Base-by-base conservation (phyloP, 1,140 invertebrate genomes). In the Orussus abietinus region DNA sequence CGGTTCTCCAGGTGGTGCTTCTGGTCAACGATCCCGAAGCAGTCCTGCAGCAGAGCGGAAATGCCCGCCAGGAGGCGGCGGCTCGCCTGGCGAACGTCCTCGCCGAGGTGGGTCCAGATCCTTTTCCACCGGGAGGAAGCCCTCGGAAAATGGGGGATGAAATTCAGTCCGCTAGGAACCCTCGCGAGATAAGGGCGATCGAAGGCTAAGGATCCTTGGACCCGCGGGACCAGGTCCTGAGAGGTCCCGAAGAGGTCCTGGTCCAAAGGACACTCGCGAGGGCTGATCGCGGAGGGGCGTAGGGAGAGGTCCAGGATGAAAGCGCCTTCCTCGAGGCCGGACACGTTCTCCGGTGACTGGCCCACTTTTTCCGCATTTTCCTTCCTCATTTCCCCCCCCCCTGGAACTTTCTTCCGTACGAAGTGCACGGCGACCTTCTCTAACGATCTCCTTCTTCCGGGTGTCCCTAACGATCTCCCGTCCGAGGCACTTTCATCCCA, bases 1-100 rank as follows among this genome's bases (percentile, higher is more conserved):
- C 57, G 1, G 25, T 51, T 4, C 50, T 72, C 7, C 62, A 61
- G 29, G 59, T 70, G 28, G 40, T 64, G 7, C 25, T 69, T 36
- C 64, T 67, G 18, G 42, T 71, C 13, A 48, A 39, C 12, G 69
- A 72, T 10, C 42, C 53, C 4, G 40, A 47, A 12, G 55, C 47
- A 4, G 40, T 39, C 1, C 46, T 71, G 1, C 58, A 40, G 15
- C 61, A 49, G 47, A 63, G 66, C 12, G 47, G 42, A 3, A 51
- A 33, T 11, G 34, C 51, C 3, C 55, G 58, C 22, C 59, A 64
- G 26, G 56, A 62, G 38, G 42, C 55, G 20, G 26, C 36, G 1
- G 51, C 47, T 13, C 50, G 57, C 13, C 51, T 73, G 15, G 44
- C 41, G 3, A 30, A 42, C 3, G 32, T 61, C 38, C 28, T 69